Conservation (phyloP, 2,888 invertebrate genomes). For the Drosophila lacicola region DNA sequence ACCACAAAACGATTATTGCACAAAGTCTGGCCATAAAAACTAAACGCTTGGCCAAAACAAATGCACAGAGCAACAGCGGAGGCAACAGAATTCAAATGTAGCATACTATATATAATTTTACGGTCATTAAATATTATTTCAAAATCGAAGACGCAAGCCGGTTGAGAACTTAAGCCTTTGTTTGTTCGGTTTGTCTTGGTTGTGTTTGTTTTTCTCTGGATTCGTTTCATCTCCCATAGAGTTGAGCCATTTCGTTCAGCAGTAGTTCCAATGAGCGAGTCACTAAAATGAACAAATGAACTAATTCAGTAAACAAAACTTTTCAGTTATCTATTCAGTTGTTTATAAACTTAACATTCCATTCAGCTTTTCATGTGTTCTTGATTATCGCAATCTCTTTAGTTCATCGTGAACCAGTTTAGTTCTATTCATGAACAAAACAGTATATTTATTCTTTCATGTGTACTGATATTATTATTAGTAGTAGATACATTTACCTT, state of each 20-base stretch:
- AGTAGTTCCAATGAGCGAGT: constrained; percentile 2
- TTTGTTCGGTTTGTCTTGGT: constrained; percentile 38
- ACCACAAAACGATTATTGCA: constrained; percentile 67
- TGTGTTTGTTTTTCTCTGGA: constrained; percentile 26
- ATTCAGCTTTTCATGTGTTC: no score
- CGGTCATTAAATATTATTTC: constrained; percentile 81
- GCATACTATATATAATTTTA: constrained; percentile 73
- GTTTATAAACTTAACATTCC: no score
- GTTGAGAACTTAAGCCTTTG: constrained; percentile 53
- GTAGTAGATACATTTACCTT: no score
- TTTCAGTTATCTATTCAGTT: not conserved
- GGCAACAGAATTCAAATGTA: constrained; percentile 51
- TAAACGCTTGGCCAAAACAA: constrained; percentile 35
- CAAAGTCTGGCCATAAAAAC: constrained; percentile 54
- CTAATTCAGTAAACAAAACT: not conserved
- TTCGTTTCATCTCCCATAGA: constrained; percentile 9
- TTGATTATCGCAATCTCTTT: no score
- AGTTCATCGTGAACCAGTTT: no score
- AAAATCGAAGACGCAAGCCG: constrained; percentile 59
- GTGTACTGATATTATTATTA: no score
- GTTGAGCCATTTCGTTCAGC: not conserved
- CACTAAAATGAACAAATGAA: not conserved
- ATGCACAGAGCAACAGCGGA: constrained; percentile 14
- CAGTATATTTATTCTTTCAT: no score
- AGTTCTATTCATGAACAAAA: no score